A percentile compares a stretch with the other conserved stretches of the same genome.
These are phyloP conservation scores for Tachina lurida DNA, from an alignment of 2,888 invertebrate genomes.

Conservation along the genomic window DNA sequence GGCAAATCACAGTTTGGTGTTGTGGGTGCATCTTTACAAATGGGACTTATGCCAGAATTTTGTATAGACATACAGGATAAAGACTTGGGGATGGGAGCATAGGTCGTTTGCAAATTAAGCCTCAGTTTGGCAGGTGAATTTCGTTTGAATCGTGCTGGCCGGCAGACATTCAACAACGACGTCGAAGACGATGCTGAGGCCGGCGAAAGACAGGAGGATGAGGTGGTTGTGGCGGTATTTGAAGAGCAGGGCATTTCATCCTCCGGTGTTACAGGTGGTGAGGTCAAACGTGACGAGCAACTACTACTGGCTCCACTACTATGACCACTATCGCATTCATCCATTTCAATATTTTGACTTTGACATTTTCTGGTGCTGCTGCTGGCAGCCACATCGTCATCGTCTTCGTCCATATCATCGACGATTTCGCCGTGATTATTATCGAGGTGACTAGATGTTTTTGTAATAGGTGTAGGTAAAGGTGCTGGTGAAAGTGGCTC, in stretches of 20 bases:
- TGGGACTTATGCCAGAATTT: conserved; percentile 73
- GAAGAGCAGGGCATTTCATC: conserved; percentile 75
- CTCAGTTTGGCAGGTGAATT: conserved; percentile 79
- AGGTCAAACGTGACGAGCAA: conserved; percentile 79
- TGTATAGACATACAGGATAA: conserved; percentile 80
- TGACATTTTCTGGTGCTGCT: conserved; percentile 70
- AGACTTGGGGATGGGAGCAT: conserved; percentile 78
- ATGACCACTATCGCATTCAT: conserved; percentile 75
- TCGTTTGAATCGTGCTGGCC: conserved; percentile 77
- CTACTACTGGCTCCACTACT: conserved; percentile 74
- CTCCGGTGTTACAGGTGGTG: conserved; percentile 79
- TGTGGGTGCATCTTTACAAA: conserved; percentile 73
- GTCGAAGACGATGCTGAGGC: conserved; percentile 69
- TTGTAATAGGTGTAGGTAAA: conserved; percentile 54
- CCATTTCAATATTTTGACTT: conserved; percentile 74
- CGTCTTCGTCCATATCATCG: conserved; percentile 28
- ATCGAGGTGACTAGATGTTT: conserved; percentile 68
- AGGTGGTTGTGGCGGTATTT: conserved; percentile 70
- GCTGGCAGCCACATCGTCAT: conserved; percentile 39
- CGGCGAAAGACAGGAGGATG: conserved; percentile 66
- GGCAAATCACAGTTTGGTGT: conserved; percentile 74
- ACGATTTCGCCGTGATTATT: conserved; percentile 15
- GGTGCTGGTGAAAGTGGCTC: conserved; percentile 76
- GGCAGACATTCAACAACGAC: conserved; percentile 73
- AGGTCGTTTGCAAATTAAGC: conserved; percentile 78